Conservation (phyloP, 2,113 vertebrate species). For the Zootoca vivipara region DNA sequence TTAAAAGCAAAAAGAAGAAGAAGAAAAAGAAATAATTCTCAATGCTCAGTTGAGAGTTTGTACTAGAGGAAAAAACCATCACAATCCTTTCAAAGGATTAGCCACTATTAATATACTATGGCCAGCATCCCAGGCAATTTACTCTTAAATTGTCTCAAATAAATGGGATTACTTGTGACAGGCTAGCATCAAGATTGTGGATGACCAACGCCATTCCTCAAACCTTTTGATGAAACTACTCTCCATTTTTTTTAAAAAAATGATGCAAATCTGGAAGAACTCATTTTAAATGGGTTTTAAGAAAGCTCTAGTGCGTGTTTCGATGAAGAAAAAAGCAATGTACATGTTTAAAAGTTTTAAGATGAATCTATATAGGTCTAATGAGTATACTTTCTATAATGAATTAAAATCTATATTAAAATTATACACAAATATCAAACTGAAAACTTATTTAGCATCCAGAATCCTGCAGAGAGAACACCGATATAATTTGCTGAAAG, state of each 20-base stretch:
- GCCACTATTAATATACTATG: neutral
- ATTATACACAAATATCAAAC: conserved; percentile 3
- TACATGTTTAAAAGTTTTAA: conserved; percentile 17
- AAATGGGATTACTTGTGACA: conserved; percentile 16
- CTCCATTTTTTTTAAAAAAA: neutral
- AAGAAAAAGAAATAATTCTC: neutral
- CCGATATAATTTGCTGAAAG: conserved; percentile 62
- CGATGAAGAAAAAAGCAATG: conserved; percentile 4
- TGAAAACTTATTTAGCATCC: conserved; percentile 56
- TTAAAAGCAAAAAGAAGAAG: too few species aligned
- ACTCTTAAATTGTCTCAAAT: conserved; percentile 13
- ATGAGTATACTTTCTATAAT: conserved; percentile 16
- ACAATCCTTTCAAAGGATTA: neutral
- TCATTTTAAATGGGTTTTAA: conserved; percentile 21
- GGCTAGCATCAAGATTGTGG: neutral
- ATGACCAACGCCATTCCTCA: neutral
- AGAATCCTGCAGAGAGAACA: conserved; percentile 50
- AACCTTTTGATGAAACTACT: neutral
- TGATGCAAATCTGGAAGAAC: conserved; percentile 39
- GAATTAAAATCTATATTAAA: conserved; percentile 28
- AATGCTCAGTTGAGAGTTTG: neutral
- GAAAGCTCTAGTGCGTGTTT: conserved; percentile 16
- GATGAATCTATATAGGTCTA: conserved; percentile 1
- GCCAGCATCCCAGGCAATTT: neutral
- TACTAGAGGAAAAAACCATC: neutral